Conservation (phyloP, 2,888 invertebrate species). For the Hypena proboscidalis region DNA sequence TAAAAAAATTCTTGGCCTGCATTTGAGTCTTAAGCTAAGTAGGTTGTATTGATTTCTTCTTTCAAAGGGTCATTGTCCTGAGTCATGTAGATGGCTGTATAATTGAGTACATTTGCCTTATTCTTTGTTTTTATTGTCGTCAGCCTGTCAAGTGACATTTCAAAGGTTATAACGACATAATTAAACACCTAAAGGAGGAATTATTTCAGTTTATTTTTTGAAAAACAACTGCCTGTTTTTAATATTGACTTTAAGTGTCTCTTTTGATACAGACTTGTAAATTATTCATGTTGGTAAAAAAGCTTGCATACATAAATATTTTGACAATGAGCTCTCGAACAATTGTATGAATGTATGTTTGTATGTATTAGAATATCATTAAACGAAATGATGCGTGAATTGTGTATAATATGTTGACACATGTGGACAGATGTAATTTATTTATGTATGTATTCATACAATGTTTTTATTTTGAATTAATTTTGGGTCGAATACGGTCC, state of each 20-base stretch:
- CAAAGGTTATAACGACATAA: neutral
- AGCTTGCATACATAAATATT: slow-evolving; percentile 40
- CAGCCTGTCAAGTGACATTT: too few species aligned
- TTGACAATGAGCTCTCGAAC: slow-evolving; percentile 39
- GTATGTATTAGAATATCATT: slow-evolving; percentile 43
- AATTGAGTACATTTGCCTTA: too few species aligned
- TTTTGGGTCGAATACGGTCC: slow-evolving; percentile 30
- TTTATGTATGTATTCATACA: slow-evolving; percentile 31
- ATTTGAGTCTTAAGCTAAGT: too few species aligned
- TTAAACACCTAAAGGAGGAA: too few species aligned
- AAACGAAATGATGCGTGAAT: slow-evolving; percentile 32
- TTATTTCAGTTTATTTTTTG: too few species aligned
- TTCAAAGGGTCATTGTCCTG: too few species aligned
- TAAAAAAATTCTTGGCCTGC: too few species aligned
- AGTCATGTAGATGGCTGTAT: too few species aligned
- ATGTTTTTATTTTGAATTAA: slow-evolving; percentile 31
- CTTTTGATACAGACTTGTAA: slow-evolving; percentile 5
- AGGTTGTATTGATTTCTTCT: too few species aligned
- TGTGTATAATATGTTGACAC: slow-evolving; percentile 50
- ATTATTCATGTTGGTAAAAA: slow-evolving; percentile 33
- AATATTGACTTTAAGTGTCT: neutral
- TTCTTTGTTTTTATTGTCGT: slow-evolving; percentile 2
- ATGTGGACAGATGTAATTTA: slow-evolving; percentile 35
- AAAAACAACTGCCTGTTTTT: too few species aligned
- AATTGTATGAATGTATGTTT: slow-evolving; percentile 10